Evolutionary conservation across 2,888 invertebrate genomes (phyloP).

Genomic region (Lycophotia porphyrea): DNA sequence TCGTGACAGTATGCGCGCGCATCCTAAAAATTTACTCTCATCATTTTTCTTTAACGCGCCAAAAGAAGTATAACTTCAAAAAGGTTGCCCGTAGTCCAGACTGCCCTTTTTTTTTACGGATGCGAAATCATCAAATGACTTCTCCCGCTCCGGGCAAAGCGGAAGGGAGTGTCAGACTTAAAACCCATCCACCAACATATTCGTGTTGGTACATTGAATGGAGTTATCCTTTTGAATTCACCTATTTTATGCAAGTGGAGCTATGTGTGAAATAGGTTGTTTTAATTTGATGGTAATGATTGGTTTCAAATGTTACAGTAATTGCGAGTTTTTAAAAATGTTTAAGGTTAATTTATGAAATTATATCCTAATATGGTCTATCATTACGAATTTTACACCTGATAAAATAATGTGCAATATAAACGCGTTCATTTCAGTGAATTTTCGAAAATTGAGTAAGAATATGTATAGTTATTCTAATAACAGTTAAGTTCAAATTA

Average conservation of each 20-base stretch:
- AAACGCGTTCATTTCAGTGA: neutral
- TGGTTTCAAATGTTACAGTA: neutral
- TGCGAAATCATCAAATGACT: too few species aligned
- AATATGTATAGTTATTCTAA: neutral
- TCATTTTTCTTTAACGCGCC: too few species aligned
- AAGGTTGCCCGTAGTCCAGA: too few species aligned
- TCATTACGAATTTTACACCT: neutral
- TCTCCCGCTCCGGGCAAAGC: too few species aligned
- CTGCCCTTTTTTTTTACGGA: too few species aligned
- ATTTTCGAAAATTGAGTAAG: neutral
- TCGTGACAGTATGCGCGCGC: too few species aligned
- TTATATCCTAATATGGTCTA: neutral
- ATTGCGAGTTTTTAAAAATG: neutral
- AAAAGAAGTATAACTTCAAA: too few species aligned
- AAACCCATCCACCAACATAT: too few species aligned
- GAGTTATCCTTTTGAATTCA: neutral
- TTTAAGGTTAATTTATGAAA: neutral
- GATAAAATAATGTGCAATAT: neutral
- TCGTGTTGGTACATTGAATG: neutral
- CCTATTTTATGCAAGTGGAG: neutral
- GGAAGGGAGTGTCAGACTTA: too few species aligned
- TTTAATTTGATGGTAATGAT: neutral
- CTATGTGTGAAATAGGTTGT: slow-evolving; percentile 1
- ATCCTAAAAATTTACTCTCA: too few species aligned
- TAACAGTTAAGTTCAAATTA: neutral